phyloP scores from a whole-genome alignment of 2,797 vertebrate species.

The Phataginus tricuspis region DNA sequence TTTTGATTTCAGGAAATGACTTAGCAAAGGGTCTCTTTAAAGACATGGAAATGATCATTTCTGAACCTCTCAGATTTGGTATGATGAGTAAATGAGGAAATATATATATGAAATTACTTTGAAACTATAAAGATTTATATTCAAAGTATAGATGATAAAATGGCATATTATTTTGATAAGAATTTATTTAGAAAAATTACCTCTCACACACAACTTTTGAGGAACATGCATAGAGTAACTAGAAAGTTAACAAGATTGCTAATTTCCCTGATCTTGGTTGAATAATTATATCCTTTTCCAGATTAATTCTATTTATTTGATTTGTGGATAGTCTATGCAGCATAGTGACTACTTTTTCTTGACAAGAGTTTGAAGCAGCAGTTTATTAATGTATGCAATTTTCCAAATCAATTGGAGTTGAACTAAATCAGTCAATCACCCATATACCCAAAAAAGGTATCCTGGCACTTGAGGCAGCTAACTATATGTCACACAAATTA shows the following conservation, averaged over 20 bases:
- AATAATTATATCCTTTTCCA: not conserved
- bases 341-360: not conserved
- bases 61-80: not conserved
- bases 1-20: not conserved
- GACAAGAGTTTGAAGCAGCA: not conserved
- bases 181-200: not conserved
- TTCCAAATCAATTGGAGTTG: not conserved
- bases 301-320: not conserved
- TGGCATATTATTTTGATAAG: not conserved
- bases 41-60: not conserved
- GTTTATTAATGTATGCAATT: not conserved
- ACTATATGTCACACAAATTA: not conserved
- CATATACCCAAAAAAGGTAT: not conserved
- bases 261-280: not conserved
- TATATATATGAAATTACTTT: not conserved
- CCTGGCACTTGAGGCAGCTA: not conserved
- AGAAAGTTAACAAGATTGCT: not conserved
- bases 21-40: not conserved
- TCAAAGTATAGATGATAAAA: not conserved
- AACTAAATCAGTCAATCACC: constrained; percentile 43
- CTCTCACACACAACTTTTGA: not conserved
- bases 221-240: not conserved
- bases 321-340: not conserved
- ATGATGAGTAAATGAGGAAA: not conserved
- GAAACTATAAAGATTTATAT: not conserved